Base-by-base conservation (phyloP, 2,888 invertebrate species). In the Meandrusa payeni region DNA sequence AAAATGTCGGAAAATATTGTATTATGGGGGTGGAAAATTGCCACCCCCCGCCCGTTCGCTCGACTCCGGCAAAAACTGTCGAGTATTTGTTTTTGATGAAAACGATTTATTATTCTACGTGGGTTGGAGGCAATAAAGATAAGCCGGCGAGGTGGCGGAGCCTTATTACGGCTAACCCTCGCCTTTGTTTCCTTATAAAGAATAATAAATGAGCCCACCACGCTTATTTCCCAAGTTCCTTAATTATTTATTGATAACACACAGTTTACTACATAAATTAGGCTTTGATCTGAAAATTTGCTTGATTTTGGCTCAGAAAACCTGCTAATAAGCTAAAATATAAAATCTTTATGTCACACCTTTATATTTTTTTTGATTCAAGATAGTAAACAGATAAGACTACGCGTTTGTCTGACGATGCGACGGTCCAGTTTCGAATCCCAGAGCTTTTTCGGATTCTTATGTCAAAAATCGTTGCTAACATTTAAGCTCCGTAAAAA, bases 81-180 rank as follows among this genome's bases (percentile, higher is more conserved):
- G 88, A 88, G 87, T 87, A 87, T 88, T 88, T 87, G 87, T 88
- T 88, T 87, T 88, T 87, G 87, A 87, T 87, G 87, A 87, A 87
- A 87, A 87, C 87, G 87, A 87, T 87, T 87, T 87, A 87, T 87
- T 87, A 87, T 87, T 87, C 87, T 87, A 87, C 87, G 87, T 87
- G 87, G 87, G 87, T 86, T 87, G 86, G 87, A 86, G 83, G 87
- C 87, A 87, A 87, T 87, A 87, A 87, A 87, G 87, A 87, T 87
- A 87, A 87, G 87, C 87, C 86, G 71, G 83, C 83, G 83, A 87
- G 87, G 87, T 87, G 87, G 85, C 85, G 82, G 80, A 77, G 87
- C 87, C 87, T 87, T 87, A 87, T 87, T 87, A 87, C 86, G 86
- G 81, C 86, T 87, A 87, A 86, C 87, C 87, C 87, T 86, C 87